Conservation (phyloP, 2,888 invertebrate genomes). For the Lamellibrachia satsuma region DNA sequence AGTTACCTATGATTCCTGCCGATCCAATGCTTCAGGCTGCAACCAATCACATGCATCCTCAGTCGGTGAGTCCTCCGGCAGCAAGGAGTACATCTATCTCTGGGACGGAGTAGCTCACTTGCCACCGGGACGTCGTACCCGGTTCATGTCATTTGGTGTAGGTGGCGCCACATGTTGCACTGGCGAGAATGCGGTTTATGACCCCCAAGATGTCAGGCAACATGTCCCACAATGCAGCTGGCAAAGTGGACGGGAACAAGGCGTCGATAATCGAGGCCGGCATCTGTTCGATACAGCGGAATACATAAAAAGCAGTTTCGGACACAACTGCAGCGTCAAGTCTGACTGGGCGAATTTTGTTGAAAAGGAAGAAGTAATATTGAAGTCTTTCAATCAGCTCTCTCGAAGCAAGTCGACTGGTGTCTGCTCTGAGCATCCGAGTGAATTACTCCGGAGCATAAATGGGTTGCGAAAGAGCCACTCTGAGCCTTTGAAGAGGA, state of each 20-base stretch:
- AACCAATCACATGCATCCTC: not conserved
- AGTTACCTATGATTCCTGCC: not conserved
- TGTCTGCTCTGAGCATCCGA: not conserved
- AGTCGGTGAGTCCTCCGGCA: not conserved
- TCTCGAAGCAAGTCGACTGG: not conserved
- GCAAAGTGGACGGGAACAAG: not conserved
- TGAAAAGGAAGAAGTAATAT: not conserved
- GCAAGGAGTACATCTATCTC: not conserved
- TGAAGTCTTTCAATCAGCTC: not conserved
- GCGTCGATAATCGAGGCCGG: not conserved
- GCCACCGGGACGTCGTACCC: not conserved
- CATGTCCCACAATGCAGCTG: not conserved
- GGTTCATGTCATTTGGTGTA: not conserved
- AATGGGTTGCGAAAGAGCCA: not conserved
- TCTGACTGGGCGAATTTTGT: not conserved
- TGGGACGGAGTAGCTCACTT: not conserved
- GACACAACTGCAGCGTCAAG: not conserved
- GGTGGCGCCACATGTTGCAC: not conserved
- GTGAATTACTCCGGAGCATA: not conserved
- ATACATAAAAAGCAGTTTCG: not conserved
- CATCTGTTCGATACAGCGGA: not conserved
- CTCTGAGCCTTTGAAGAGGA: not conserved
- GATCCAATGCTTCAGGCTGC: not conserved
- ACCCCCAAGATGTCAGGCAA: not conserved
- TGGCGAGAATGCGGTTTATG: not conserved